A percentile compares a stretch with the other conserved stretches of the same genome.
Conservation (phyloP, 2,113 vertebrate genomes). For the Ptilorrhoa leucosticta region DNA sequence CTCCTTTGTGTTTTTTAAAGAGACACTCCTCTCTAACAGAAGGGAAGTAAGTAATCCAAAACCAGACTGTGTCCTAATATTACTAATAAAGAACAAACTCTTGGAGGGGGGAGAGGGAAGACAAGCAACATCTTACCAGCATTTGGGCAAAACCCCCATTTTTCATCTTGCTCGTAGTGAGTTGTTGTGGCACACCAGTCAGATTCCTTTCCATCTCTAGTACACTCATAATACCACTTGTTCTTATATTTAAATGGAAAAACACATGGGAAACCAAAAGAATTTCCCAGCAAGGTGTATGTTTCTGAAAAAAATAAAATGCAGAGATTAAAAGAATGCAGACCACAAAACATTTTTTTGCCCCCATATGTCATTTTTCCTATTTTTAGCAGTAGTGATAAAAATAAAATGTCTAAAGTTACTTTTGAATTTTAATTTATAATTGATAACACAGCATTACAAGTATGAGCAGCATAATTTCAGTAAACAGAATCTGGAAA, state of each 20-base stretch:
- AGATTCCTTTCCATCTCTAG: conserved; percentile 79
- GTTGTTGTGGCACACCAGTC: conserved; percentile 89
- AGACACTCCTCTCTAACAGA: background rate
- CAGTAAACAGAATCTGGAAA: background rate
- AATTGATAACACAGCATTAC: background rate
- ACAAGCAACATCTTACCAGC: conserved; percentile 75
- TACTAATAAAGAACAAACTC: background rate
- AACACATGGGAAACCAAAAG: conserved; percentile 82
- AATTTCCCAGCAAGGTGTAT: conserved; percentile 87
- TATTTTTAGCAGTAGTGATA: background rate
- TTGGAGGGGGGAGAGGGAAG: background rate
- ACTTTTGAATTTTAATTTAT: background rate
- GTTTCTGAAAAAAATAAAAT: conserved; percentile 76
- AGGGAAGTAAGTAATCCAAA: background rate
- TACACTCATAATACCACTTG: conserved; percentile 89
- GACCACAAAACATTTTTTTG: background rate
- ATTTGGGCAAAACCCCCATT: conserved; percentile 91
- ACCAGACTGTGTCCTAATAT: background rate
- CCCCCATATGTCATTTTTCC: background rate
- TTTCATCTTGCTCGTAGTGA: conserved; percentile 82
- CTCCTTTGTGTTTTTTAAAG: background rate
- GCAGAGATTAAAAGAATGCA: background rate
- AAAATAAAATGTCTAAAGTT: background rate
- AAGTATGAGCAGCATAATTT: background rate
- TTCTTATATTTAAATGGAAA: conserved; percentile 91